Base-by-base conservation (phyloP, 2,888 invertebrate genomes). In the Ectropis crepuscularia region DNA sequence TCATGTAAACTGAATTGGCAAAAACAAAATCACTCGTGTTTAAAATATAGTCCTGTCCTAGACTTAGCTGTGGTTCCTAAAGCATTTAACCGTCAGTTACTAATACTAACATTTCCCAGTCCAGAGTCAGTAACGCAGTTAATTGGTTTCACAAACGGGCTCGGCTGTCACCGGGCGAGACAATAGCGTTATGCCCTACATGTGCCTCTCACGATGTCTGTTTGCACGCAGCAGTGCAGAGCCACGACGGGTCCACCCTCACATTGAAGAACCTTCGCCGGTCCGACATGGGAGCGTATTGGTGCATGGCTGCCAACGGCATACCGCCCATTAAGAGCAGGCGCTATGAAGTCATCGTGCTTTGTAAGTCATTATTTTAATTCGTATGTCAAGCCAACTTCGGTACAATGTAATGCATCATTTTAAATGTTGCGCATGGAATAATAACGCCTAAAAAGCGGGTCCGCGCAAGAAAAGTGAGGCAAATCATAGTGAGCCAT, bases 261-360 rank as follows among this genome's bases (percentile, higher is more conserved):
- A 86, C 94, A 43, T 88, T 97, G 76, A 95, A 93, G 74, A 95
- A 96, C 73, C 95, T 97, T 16, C 95, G 95, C 76, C 94, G 97
- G 46, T 93, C 95, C 7, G 97, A 97, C 84, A 98, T 98, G 96
- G 98, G 97, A 36, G 94, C 95, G 43, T 97, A 97, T 83, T 92
- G 96, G 64, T 97, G 97, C 89, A 97, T 97, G 74, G 97, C 97
- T 41, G 95, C 95, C 67, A 97, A 97, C 84, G 96, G 96, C 28
- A 93, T 97, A 39, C 97, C 97, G 16, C 97, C 97, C 6, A 94
- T 95, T 49, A 95, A 97, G 82, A 97, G 96, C 92, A 96, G 97
- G 76, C 94, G 96, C 68, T 97, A 97, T 86, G 95, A 95, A 80
- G 96, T 97, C 59, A 94, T 95, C 79, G 96, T 97, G 49, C 95